phyloP scores from a whole-genome alignment of 1,140 invertebrate species.

The Pseudomyrmex flavicornis region DNA sequence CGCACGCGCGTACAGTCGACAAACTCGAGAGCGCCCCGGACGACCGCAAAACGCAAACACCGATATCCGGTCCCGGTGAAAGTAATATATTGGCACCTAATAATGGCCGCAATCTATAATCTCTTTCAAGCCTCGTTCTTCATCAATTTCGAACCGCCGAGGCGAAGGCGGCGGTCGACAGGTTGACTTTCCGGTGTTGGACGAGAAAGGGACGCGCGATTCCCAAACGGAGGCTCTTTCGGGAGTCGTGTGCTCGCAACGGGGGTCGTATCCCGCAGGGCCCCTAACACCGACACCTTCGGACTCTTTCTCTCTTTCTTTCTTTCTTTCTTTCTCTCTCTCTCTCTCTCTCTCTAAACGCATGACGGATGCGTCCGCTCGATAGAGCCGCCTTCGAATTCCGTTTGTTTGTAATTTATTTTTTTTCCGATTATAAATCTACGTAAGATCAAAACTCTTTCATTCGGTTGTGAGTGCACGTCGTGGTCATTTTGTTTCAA shows the following conservation, averaged over 20 bases:
- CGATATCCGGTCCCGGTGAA: constrained; percentile 54
- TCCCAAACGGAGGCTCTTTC: constrained; percentile 80
- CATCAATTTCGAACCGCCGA: constrained; percentile 68
- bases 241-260: constrained; percentile 80
- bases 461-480: neutral
- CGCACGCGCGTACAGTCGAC: constrained; percentile 33
- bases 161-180: constrained; percentile 67
- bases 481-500: neutral
- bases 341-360: constrained; percentile 60
- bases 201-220: constrained; percentile 68
- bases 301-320: constrained; percentile 53
- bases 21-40: constrained; percentile 20
- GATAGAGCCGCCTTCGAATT: constrained; percentile 61
- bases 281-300: constrained; percentile 76
- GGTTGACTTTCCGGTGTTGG: constrained; percentile 66
- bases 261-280: constrained; percentile 81
- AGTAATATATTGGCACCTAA: constrained; percentile 63
- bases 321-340: constrained; percentile 57
- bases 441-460: neutral
- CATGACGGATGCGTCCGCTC: constrained; percentile 69
- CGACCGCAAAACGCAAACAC: constrained; percentile 60
- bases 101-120: constrained; percentile 67
- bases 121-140: constrained; percentile 66
- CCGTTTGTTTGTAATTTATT: neutral
- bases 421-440: no score